Percentiles rank a stretch among this genome's conserved stretches.
phyloP scores from a whole-genome alignment of 2,113 vertebrate species.

The Tichodroma muraria region DNA sequence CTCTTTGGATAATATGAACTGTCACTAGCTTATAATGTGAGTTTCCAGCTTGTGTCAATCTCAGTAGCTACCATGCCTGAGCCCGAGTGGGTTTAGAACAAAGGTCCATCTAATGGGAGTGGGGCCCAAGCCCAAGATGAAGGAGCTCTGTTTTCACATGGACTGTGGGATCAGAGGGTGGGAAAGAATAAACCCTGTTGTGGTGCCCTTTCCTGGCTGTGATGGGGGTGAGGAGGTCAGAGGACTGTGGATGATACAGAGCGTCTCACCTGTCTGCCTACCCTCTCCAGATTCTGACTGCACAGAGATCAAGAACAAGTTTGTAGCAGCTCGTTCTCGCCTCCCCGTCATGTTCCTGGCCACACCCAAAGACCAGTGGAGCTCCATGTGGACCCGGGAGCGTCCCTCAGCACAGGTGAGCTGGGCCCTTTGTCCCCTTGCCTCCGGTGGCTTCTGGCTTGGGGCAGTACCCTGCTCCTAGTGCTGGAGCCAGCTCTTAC shows the following conservation, averaged over 20 bases:
- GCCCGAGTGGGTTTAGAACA: background rate
- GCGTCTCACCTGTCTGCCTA: background rate
- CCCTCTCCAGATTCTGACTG: conserved; percentile 74
- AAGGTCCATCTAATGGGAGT: background rate
- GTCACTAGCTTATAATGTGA: background rate
- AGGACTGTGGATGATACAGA: background rate
- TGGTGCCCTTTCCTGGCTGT: background rate
- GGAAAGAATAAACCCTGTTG: background rate
- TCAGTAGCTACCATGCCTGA: background rate
- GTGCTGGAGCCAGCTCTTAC: background rate
- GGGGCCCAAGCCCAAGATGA: accelerated
- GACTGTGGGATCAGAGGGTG: background rate
- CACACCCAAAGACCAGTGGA: conserved; percentile 84
- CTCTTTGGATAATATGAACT: background rate
- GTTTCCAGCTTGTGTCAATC: background rate
- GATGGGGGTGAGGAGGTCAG: accelerated
- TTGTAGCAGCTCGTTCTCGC: conserved; percentile 77
- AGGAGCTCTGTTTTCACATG: background rate
- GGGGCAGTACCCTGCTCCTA: background rate
- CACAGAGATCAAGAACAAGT: conserved; percentile 85
- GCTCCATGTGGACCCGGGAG: conserved; percentile 86
- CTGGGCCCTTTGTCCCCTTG: background rate
- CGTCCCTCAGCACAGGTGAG: conserved; percentile 84
- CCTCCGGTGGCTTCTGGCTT: background rate
- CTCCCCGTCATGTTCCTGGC: conserved; percentile 89